Evolutionary conservation across 2,113 vertebrate species (phyloP).

Genomic region (Aptenodytes forsteri): DNA sequence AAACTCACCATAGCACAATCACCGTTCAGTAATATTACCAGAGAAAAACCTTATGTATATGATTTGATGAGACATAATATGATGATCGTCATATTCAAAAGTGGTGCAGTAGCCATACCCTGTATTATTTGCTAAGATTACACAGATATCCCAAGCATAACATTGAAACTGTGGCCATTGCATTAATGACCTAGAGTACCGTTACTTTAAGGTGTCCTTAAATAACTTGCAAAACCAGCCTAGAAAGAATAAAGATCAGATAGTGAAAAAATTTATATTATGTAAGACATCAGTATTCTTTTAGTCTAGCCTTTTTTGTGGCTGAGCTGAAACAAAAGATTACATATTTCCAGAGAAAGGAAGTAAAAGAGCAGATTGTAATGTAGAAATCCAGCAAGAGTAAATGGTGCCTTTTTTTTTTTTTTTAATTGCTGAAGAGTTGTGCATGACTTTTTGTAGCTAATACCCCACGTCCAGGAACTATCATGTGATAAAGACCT

Average conservation of each 20-base stretch:
- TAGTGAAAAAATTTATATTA: constrained; percentile 40
- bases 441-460: background rate
- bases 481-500: background rate
- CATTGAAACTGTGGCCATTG: background rate
- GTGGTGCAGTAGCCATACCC: background rate
- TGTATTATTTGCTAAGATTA: background rate
- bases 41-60: background rate
- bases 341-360: constrained; percentile 42
- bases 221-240: constrained; percentile 37
- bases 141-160: background rate
- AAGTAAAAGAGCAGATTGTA: background rate
- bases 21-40: background rate
- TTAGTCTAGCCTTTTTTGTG: constrained; percentile 36
- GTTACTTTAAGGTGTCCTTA: constrained; percentile 39
- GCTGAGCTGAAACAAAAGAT: constrained; percentile 51
- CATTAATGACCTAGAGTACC: background rate
- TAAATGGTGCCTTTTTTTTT: background rate
- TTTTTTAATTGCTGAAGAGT: background rate
- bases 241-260: constrained; percentile 58
- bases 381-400: constrained; percentile 24
- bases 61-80: background rate
- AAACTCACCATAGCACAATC: background rate
- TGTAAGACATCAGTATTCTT: constrained; percentile 39
- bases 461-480: background rate
- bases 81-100: background rate